These are phyloP conservation scores for Tretioscincus oriximinensis DNA, from an alignment of 2,113 vertebrate genomes.

Conservation along the genomic window DNA sequence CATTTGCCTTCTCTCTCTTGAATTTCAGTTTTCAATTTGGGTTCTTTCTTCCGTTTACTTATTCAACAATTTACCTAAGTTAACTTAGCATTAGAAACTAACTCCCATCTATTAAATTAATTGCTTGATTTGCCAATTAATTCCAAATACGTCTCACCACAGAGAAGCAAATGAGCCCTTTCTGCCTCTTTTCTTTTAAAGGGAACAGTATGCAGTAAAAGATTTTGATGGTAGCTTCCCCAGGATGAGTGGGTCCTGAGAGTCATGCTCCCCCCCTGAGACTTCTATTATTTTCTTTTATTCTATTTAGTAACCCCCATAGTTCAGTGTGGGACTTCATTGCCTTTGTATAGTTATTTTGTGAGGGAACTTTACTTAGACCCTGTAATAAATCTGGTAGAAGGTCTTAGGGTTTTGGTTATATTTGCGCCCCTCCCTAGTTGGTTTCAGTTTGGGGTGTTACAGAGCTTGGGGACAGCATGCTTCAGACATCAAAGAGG, in stretches of 20 bases:
- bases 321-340: too few species aligned
- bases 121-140: conserved; percentile 65
- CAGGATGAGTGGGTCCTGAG: background rate
- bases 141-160: conserved; percentile 54
- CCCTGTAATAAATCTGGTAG: too few species aligned
- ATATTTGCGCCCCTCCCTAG: too few species aligned
- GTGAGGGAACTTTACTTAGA: too few species aligned
- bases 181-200: conserved; percentile 51
- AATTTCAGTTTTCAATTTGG: conserved; percentile 41
- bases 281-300: too few species aligned
- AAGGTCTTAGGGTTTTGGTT: too few species aligned
- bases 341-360: too few species aligned
- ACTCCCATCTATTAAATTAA: conserved; percentile 52
- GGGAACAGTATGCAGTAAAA: conserved; percentile 34
- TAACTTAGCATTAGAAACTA: conserved; percentile 62
- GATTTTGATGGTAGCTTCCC: conserved; percentile 13
- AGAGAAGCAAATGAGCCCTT: conserved; percentile 45
- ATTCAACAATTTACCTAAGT: conserved; percentile 59
- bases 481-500: too few species aligned
- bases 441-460: too few species aligned
- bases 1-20: too few species aligned
- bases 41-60: conserved; percentile 58
- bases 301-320: too few species aligned
- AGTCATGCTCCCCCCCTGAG: background rate
- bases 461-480: too few species aligned